Evolutionary conservation across 1,140 invertebrate species (phyloP).

Genomic region (Drosophila sturtevanti): DNA sequence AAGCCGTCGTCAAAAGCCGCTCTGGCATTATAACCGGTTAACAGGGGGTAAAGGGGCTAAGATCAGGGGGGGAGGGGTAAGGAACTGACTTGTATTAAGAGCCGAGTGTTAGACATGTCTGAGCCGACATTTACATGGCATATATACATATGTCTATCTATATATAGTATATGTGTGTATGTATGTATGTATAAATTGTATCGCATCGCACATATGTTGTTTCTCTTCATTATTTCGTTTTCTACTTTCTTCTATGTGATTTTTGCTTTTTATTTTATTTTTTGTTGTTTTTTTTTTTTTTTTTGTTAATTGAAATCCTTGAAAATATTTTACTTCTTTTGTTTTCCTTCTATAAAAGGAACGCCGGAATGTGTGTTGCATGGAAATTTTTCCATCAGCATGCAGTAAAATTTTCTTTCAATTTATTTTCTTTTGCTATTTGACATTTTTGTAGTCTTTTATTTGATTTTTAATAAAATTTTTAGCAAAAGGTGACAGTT

Average conservation of each 20-base stretch:
- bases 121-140: slow-evolving; percentile 54
- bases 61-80: background rate
- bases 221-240: slow-evolving; percentile 1
- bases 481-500: too few species aligned
- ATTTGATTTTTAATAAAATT: too few species aligned
- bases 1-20: slow-evolving; percentile 30
- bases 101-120: slow-evolving; percentile 49
- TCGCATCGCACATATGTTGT: background rate
- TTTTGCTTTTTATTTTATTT: background rate
- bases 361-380: too few species aligned
- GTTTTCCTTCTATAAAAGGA: background rate
- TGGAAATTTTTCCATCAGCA: too few species aligned
- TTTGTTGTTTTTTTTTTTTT: background rate
- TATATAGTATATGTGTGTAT: background rate
- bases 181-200: background rate
- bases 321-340: background rate
- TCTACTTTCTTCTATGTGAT: background rate
- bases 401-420: too few species aligned
- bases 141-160: background rate
- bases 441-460: too few species aligned
- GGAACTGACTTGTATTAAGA: slow-evolving; percentile 23
- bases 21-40: background rate
- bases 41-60: background rate
- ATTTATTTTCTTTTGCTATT: too few species aligned
- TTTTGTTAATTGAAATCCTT: slow-evolving; percentile 5